Base-by-base conservation (phyloP, 37 sponge, comb jelly and placozoan genomes). In the Hormiphora californensis region DNA sequence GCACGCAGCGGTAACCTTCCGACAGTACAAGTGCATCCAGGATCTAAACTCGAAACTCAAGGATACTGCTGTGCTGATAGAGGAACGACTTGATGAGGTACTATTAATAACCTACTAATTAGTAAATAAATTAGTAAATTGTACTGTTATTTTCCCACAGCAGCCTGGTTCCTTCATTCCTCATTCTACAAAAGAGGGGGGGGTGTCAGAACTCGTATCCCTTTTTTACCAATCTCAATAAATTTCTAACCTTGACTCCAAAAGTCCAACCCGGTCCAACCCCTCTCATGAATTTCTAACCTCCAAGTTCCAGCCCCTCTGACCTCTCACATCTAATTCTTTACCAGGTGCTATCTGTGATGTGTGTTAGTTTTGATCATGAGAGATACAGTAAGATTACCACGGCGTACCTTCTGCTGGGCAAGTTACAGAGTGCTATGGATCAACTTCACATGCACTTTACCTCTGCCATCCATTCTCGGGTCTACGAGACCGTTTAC, bases 21-120 rank as follows among this genome's bases (percentile, higher is more conserved):
- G 92, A 40, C 90, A 92, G 44, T 94, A 87, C 86, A 85, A 89
- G 1, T 94, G 94, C 89, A 91, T 94, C 22, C 46, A 73, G 81
- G 81, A 73, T 28, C 46, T 73, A 25, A 73, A 73, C 44, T 73
- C 81, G 15, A 73, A 73, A 46, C 25, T 73, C n/a, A 73, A 73
- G 25, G 81, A 73, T 46, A 73, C 81, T 4, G 81, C 81, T 32
- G 81, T 73, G 21, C 25, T 73, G 44, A 73, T 73, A n/a, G 81
- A 73, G 25, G 81, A 73, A 28, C 40, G 43, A 46, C 27, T 73
- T 23, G 81, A 73, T 40, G 81, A 27, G 81, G 35, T 73, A n/a
- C n/a, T n/a, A n/a, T n/a, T n/a, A n/a, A n/a, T n/a, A n/a, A n/a
- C n/a, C n/a, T n/a, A n/a, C n/a, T n/a, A n/a, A n/a, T n/a, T n/a